phyloP scores from a whole-genome alignment of 2,888 invertebrate species.

The Suillia variegata region DNA sequence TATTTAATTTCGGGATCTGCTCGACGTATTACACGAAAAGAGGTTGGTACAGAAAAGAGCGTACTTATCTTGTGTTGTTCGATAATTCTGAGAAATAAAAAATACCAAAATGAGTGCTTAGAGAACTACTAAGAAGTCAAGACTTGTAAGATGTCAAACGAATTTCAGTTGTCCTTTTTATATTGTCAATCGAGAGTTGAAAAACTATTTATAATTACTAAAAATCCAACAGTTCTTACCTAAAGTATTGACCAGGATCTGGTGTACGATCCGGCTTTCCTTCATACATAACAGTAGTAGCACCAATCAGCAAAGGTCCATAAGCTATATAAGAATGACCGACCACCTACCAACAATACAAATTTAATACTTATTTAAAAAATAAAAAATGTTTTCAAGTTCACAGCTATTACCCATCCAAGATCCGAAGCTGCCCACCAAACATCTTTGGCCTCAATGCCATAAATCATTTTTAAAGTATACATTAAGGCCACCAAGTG shows the following conservation, averaged over 20 bases:
- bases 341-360: no score
- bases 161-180: not conserved
- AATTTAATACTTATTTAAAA: no score
- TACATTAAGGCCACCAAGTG: slow-evolving; percentile 86
- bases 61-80: slow-evolving; percentile 84
- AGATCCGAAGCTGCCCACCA: slow-evolving; percentile 80
- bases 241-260: slow-evolving; percentile 89
- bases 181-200: not conserved
- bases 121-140: not conserved
- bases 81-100: slow-evolving; percentile 86
- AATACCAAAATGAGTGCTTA: no score
- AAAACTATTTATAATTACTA: no score
- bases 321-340: slow-evolving; percentile 96
- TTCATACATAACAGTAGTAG: slow-evolving; percentile 83
- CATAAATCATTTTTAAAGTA: slow-evolving; percentile 83
- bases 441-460: slow-evolving; percentile 79
- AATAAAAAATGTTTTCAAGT: no score
- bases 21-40: slow-evolving; percentile 79
- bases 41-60: slow-evolving; percentile 90
- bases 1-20: slow-evolving; percentile 76
- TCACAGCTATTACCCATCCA: no score
- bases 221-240: slow-evolving; percentile 62
- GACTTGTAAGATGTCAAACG: not conserved
- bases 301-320: slow-evolving; percentile 80
- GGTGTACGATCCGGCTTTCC: slow-evolving; percentile 96